A percentile compares a stretch with the other conserved stretches of the same genome.
phyloP scores from a whole-genome alignment of 2,113 vertebrate genomes.

The Picathartes gymnocephalus region DNA sequence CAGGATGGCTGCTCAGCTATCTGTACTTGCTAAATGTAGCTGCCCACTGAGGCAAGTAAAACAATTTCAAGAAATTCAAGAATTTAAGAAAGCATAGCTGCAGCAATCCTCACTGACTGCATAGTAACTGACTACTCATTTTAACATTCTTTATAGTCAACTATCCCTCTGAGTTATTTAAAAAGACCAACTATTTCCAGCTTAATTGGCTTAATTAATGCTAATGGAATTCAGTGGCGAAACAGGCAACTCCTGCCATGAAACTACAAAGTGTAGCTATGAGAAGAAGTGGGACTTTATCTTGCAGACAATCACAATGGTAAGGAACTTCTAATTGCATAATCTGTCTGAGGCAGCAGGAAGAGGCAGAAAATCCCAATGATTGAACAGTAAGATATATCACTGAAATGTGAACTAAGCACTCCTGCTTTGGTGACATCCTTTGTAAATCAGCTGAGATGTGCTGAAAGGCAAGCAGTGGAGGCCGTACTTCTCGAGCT shows the following conservation, averaged over 20 bases:
- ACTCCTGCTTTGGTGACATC: neutral
- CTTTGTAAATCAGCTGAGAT: rapidly evolving
- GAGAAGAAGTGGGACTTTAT: neutral
- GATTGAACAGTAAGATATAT: neutral
- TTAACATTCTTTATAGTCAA: neutral
- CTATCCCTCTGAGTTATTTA: neutral
- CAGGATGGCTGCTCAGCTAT: neutral
- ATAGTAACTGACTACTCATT: neutral
- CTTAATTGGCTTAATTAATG: neutral
- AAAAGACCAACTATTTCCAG: neutral
- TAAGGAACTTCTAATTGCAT: neutral
- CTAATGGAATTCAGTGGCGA: neutral
- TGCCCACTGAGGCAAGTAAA: neutral
- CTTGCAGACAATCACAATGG: neutral
- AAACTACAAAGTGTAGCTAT: neutral
- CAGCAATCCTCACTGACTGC: neutral
- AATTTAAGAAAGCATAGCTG: neutral
- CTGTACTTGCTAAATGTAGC: neutral
- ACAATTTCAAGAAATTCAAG: neutral
- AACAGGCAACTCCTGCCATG: neutral
- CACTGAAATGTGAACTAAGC: neutral
- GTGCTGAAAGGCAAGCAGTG: neutral
- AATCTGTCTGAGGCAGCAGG: neutral
- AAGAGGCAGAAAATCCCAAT: neutral
- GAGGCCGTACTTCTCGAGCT: conserved; percentile 86